Conservation (phyloP, 2,113 vertebrate genomes). For the Psophia crepitans region DNA sequence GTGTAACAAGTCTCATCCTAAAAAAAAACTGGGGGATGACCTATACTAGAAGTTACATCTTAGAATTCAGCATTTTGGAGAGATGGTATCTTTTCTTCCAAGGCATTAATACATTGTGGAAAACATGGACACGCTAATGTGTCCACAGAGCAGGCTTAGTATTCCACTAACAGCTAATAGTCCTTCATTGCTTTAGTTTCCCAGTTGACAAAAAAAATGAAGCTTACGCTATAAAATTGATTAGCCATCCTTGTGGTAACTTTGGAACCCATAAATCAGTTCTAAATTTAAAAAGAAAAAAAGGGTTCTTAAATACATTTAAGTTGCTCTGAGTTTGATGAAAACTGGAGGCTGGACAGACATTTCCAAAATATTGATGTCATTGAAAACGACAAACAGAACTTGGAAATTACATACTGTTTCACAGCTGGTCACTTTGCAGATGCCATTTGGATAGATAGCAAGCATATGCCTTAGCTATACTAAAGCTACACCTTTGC, state of each 20-base stretch:
- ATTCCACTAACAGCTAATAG: neutral
- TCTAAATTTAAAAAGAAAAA: neutral
- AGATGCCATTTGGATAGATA: neutral
- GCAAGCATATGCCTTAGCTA: neutral
- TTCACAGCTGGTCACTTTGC: neutral
- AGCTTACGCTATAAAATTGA: neutral
- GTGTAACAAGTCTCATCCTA: neutral
- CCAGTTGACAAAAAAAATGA: neutral
- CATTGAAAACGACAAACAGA: neutral
- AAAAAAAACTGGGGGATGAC: neutral
- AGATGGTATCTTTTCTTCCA: neutral
- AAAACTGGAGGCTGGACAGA: neutral
- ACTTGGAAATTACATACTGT: neutral
- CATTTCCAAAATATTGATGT: neutral
- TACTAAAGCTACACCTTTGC: neutral
- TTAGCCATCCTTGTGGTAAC: neutral
- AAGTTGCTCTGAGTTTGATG: neutral
- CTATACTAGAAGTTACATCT: neutral
- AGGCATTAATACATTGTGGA: neutral
- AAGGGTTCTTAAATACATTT: neutral
- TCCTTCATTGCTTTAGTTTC: neutral
- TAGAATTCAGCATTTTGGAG: neutral
- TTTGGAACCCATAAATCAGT: neutral
- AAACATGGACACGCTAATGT: rapidly evolving
- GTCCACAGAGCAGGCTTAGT: neutral